A percentile compares a stretch with the other conserved stretches of the same genome.
phyloP scores from a whole-genome alignment of 2,888 invertebrate species.

The Drosophila gaucha region DNA sequence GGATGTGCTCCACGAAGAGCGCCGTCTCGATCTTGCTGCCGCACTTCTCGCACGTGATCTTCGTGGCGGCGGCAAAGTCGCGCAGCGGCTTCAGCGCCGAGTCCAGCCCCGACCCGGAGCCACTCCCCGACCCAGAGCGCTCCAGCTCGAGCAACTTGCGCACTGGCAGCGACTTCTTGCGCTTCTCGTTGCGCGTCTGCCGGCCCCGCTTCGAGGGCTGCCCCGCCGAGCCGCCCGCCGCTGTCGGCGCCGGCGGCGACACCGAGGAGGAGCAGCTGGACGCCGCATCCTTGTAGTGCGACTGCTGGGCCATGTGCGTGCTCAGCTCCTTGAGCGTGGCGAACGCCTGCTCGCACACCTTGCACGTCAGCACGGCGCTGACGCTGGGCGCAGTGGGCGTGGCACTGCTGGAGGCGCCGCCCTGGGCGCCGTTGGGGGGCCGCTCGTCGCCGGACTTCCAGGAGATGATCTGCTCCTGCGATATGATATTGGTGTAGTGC shows the following conservation, averaged over 20 bases:
- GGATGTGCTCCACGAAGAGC: conserved; percentile 96
- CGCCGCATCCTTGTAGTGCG: conserved; percentile 97
- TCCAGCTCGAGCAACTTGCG: conserved; percentile 95
- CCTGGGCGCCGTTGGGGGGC: conserved; percentile 61
- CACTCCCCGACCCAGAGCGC: conserved; percentile 91
- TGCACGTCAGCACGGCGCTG: conserved; percentile 97
- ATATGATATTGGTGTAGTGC: conserved; percentile 99
- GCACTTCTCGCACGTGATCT: conserved; percentile 98
- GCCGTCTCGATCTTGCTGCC: conserved; percentile 97
- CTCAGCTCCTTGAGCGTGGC: conserved; percentile 97
- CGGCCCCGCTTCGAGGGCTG: conserved; percentile 86
- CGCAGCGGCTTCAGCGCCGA: conserved; percentile 83
- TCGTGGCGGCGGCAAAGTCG: conserved; percentile 87
- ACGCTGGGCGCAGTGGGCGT: conserved; percentile 87
- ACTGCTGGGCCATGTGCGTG: conserved; percentile 98
- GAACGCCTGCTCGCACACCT: conserved; percentile 98
- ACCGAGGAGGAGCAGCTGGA: conserved; percentile 41
- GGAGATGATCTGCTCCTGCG: conserved; percentile 97
- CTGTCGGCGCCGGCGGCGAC: conserved; percentile 34
- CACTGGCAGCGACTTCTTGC: conserved; percentile 96
- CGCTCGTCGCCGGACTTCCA: conserved; percentile 96
- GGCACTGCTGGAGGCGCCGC: conserved; percentile 20
- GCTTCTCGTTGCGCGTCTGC: conserved; percentile 92
- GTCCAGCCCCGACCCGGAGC: conserved; percentile 85
- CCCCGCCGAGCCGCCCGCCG: conserved; percentile 2